Evolutionary conservation across 2,113 vertebrate genomes (phyloP), one percentile per base, ranked within the genome.

Genomic region (Tamias sibiricus): DNA sequence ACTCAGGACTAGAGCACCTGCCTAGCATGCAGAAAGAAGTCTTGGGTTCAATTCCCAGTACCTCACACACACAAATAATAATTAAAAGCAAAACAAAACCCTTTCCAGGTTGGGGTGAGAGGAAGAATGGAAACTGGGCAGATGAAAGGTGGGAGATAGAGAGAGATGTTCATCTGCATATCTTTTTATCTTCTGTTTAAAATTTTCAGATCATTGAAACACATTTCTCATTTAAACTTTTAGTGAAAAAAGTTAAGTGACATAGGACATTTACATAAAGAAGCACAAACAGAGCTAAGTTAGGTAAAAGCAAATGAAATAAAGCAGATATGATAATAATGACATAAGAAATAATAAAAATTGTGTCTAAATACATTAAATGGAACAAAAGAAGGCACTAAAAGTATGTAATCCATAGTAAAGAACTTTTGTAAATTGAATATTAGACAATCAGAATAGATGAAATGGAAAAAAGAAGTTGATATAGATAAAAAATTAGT

Each of bases 231-330:
- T 83, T 95, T 10, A 68, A 62, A 75, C 20, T 69, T 91, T 95
- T 22, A 76, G 74, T 49, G 77, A 72, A 91, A 94, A 90, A 75
- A 37, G 4, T 84, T 72, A 86, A 89, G 17, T 10, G 22, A 66
- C 35, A 77, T 37, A 84, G 30, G 64, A 93, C 81, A 52, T 74
- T 68, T 81, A 95, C 44, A 64, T 76, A 52, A 75, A 47, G 52
- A 76, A 85, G 35, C 57, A 76, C 37, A 92, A 44, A 79, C 68
- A 85, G 95, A 95, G 66, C 57, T 81, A 77, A 44, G 54, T 69
- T 64, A 87, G 75, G 52, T 91, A 91, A 95, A 40, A 86, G 37
- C 13, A 66, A 95, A 77, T 20, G 52, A 88, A 80, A 64, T 44
- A 47, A 95, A 95, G 52, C 77, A 14, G 20, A 4, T 28, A 68